phyloP scores from a whole-genome alignment of 2,888 invertebrate species.

The Epiblema foenella region DNA sequence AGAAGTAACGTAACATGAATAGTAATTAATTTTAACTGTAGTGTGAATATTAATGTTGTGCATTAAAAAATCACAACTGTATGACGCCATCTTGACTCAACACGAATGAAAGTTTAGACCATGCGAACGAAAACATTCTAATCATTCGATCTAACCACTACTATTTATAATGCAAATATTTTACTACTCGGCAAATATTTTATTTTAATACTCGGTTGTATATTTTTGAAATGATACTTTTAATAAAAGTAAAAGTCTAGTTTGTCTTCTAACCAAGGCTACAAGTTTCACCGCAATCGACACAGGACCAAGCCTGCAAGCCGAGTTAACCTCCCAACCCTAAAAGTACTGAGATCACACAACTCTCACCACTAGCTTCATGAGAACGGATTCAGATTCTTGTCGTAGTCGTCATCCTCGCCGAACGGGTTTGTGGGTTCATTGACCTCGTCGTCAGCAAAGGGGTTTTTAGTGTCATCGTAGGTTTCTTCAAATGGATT shows the following conservation, averaged over 20 bases:
- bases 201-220: too few species aligned
- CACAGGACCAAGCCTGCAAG: background rate
- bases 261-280: background rate
- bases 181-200: too few species aligned
- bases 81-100: background rate
- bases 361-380: conserved; percentile 52
- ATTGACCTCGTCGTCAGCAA: conserved; percentile 80
- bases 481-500: conserved; percentile 82
- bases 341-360: conserved; percentile 32
- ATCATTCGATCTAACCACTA: too few species aligned
- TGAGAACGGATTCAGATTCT: conserved; percentile 90
- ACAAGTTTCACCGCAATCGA: background rate
- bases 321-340: background rate
- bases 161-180: too few species aligned
- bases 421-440: conserved; percentile 84
- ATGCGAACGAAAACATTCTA: too few species aligned
- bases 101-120: background rate
- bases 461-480: conserved; percentile 88
- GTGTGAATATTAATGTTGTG: background rate
- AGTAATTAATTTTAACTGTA: too few species aligned
- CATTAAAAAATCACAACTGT: background rate
- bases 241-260: background rate
- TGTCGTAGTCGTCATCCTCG: conserved; percentile 88
- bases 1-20: too few species aligned
- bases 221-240: background rate